Conservation (phyloP, 2,113 vertebrate species). For the Myrmecobius fasciatus region DNA sequence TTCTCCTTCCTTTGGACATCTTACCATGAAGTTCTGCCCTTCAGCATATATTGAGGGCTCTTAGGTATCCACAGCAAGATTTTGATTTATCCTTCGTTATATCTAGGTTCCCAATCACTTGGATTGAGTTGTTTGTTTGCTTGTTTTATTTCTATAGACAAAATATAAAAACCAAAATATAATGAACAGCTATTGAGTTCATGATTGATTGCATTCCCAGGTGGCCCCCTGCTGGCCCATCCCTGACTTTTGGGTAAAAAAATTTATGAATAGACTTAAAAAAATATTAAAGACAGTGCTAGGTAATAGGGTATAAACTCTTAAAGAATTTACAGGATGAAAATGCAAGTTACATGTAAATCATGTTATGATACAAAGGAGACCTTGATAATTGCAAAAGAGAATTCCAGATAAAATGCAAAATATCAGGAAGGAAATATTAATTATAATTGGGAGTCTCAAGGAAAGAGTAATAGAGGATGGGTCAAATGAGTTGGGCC, state of each 20-base stretch:
- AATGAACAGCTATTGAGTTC: neutral
- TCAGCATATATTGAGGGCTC: neutral
- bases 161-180: neutral
- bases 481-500: neutral
- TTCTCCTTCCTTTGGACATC: neutral
- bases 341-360: neutral
- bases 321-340: neutral
- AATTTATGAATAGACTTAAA: neutral
- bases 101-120: neutral
- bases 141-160: neutral
- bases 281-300: neutral
- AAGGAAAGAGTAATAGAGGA: neutral
- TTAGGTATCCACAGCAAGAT: neutral
- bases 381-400: too few relatives aligned
- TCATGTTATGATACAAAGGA: neutral
- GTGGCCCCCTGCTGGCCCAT: neutral
- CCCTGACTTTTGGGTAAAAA: neutral
- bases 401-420: neutral
- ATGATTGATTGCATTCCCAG: neutral
- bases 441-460: neutral
- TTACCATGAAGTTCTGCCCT: neutral
- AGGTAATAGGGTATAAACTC: neutral
- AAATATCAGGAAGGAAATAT: neutral
- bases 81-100: neutral
- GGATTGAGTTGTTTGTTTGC: neutral